These are phyloP conservation scores for Leptopilina boulardi DNA, from an alignment of 1,140 invertebrate species.

Conservation along the genomic window DNA sequence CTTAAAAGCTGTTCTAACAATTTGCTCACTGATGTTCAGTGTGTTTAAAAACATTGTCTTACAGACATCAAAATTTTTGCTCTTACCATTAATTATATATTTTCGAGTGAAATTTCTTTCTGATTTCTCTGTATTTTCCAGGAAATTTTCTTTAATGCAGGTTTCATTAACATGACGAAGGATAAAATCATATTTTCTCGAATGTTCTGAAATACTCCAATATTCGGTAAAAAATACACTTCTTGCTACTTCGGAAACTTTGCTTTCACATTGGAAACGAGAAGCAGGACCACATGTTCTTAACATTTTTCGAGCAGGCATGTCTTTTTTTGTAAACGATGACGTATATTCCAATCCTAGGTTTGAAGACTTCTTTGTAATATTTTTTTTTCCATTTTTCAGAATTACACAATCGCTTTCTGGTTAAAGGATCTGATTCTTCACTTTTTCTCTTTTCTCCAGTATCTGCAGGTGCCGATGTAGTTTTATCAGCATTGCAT, in stretches of 20 bases:
- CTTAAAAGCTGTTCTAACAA: constrained; percentile 19
- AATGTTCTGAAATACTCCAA: not conserved
- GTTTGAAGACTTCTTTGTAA: not conserved
- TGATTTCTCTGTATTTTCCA: too few species aligned
- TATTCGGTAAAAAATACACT: not conserved
- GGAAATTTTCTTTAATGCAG: too few species aligned
- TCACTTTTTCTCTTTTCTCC: too few species aligned
- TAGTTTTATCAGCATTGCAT: too few species aligned
- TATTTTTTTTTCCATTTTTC: not conserved
- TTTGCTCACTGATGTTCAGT: not conserved
- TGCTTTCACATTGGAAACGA: not conserved
- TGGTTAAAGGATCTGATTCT: not conserved
- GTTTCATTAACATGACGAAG: too few species aligned
- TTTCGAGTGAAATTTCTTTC: too few species aligned
- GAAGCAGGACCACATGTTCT: constrained; percentile 7
- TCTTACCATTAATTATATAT: too few species aligned
- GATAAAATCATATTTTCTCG: too few species aligned
- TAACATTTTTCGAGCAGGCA: not conserved
- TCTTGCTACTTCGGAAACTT: not conserved
- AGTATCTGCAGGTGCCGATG: too few species aligned
- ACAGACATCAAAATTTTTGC: not conserved
- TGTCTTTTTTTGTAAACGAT: not conserved
- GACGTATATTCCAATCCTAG: constrained; percentile 4
- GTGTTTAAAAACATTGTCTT: constrained; percentile 15
- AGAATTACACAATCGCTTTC: constrained; percentile 4